A percentile compares a stretch with the other conserved stretches of the same genome.
phyloP scores from a whole-genome alignment of 2,797 vertebrate species.

The Sciaenops ocellatus region DNA sequence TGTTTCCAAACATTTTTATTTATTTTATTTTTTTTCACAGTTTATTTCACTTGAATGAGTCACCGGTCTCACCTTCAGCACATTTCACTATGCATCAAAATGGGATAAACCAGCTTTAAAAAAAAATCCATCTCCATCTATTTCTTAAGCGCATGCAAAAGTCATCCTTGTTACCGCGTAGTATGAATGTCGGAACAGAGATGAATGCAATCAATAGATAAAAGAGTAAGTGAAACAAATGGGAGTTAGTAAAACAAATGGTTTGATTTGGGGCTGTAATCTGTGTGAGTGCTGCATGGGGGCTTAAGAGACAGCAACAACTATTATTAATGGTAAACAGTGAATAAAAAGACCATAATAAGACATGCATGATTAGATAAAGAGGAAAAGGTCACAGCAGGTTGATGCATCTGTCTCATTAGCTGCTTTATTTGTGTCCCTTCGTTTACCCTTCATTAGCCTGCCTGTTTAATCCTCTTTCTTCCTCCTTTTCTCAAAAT shows the following conservation, averaged over 20 bases:
- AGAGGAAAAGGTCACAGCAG: constrained; percentile 84
- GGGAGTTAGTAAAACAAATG: constrained; percentile 77
- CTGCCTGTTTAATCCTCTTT: constrained; percentile 71
- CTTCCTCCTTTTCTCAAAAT: constrained; percentile 64
- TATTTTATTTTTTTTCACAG: constrained; percentile 17
- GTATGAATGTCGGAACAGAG: constrained; percentile 32
- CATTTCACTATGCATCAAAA: constrained; percentile 25
- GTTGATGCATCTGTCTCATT: constrained; percentile 86
- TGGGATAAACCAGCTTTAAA: neutral
- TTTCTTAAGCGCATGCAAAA: constrained; percentile 24
- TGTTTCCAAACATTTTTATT: constrained; percentile 19
- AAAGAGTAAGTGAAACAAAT: constrained; percentile 72
- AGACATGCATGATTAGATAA: constrained; percentile 83
- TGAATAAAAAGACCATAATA: constrained; percentile 82
- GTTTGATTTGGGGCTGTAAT: constrained; percentile 74
- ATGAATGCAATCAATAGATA: constrained; percentile 64
- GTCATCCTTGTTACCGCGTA: neutral
- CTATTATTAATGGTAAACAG: constrained; percentile 82
- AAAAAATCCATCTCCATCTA: constrained; percentile 3
- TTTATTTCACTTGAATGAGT: constrained; percentile 40
- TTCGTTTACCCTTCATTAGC: constrained; percentile 84
- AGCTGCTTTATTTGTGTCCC: constrained; percentile 82
- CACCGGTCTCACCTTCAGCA: constrained; percentile 25
- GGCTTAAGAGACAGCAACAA: constrained; percentile 71
- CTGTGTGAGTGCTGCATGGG: constrained; percentile 63